These are phyloP conservation scores for Pteria penguin DNA, from an alignment of 2,888 invertebrate species.

Conservation along the genomic window DNA sequence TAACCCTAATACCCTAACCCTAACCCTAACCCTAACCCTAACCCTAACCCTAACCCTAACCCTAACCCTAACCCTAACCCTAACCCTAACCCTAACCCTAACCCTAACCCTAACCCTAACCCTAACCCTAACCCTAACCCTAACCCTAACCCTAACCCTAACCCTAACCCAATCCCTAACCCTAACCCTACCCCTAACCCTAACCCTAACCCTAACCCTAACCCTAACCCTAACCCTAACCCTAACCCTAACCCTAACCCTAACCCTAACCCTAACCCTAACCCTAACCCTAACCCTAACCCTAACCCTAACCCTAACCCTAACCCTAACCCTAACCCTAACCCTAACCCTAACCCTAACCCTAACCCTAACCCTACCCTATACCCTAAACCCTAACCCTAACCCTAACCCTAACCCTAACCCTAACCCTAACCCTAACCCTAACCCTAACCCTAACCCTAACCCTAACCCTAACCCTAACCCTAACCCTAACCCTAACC, in stretches of 20 bases:
- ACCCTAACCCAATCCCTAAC: constrained; percentile 24
- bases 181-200: constrained; percentile 33
- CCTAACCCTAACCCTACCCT: constrained; percentile 44
- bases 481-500: constrained; percentile 31
- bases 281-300: constrained; percentile 19
- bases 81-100: constrained; percentile 21
- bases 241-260: constrained; percentile 19
- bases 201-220: constrained; percentile 55
- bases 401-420: constrained; percentile 50
- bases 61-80: constrained; percentile 15
- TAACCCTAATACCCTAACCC: constrained; percentile 40
- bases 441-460: constrained; percentile 43
- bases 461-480: constrained; percentile 41
- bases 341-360: constrained; percentile 43
- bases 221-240: constrained; percentile 43
- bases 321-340: constrained; percentile 36
- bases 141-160: constrained; percentile 31
- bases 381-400: constrained; percentile 43
- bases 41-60: constrained; percentile 42
- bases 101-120: constrained; percentile 10
- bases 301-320: constrained; percentile 41
- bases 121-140: constrained; percentile 18
- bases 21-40: constrained; percentile 39
- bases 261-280: constrained; percentile 20
- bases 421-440: constrained; percentile 50